These are phyloP conservation scores for Salvator merianae DNA, from an alignment of 2,113 vertebrate genomes.

Conservation along the genomic window DNA sequence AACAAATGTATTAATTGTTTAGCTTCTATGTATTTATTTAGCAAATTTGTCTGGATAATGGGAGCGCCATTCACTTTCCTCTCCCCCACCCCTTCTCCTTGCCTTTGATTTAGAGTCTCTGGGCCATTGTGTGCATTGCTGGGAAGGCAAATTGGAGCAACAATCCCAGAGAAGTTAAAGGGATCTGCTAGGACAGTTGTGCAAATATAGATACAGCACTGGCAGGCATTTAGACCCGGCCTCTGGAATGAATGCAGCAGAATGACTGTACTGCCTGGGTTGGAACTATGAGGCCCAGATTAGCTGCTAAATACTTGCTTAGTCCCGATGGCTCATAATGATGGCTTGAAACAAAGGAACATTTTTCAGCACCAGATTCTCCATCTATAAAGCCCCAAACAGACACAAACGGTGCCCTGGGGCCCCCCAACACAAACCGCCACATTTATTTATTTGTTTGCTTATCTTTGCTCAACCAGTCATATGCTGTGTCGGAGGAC, in stretches of 20 bases:
- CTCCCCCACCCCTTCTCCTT: background rate
- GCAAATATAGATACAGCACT: constrained; percentile 12
- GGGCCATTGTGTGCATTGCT: constrained; percentile 38
- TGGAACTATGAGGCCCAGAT: background rate
- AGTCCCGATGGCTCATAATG: background rate
- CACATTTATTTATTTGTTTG: too few species aligned
- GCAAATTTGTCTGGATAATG: constrained; percentile 67
- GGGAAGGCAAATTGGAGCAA: constrained; percentile 58
- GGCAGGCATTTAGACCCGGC: background rate
- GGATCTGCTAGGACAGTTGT: constrained; percentile 23
- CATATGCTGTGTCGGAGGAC: too few species aligned
- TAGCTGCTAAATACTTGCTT: background rate
- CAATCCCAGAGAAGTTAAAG: constrained; percentile 28
- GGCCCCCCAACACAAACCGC: too few species aligned
- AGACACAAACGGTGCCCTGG: too few species aligned
- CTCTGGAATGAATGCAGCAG: background rate
- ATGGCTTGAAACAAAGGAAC: too few species aligned
- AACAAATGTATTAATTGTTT: constrained; percentile 70
- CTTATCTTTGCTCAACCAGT: too few species aligned
- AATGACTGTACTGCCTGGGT: background rate
- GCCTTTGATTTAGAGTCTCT: constrained; percentile 56
- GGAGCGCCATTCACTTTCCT: background rate
- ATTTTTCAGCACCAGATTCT: background rate
- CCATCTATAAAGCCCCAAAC: background rate
- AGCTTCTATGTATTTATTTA: constrained; percentile 68